Conservation (phyloP, 2,797 vertebrate species). For the Aeoliscus strigatus region DNA sequence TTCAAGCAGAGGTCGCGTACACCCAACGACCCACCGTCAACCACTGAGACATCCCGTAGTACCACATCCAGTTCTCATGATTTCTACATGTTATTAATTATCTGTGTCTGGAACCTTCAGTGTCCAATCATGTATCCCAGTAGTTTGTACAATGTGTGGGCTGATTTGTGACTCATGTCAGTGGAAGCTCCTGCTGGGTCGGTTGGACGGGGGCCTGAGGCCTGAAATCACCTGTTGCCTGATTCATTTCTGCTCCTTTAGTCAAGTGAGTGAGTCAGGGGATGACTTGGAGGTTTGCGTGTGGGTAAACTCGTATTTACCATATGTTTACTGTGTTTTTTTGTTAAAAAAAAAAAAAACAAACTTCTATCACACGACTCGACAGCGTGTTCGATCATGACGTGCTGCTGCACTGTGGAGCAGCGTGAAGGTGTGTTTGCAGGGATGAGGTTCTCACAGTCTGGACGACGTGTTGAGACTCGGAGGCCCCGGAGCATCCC, state of each 20-base stretch:
- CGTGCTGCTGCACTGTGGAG: conserved; percentile 20
- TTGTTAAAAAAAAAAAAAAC: no score
- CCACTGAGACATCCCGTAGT: background rate
- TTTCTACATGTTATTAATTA: no score
- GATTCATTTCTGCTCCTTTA: conserved; percentile 21
- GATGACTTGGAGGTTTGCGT: conserved; percentile 34
- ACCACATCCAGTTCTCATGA: no score
- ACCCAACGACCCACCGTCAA: conserved; percentile 12
- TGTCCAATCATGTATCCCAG: no score
- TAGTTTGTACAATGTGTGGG: no score
- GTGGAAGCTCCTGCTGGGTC: conserved; percentile 23
- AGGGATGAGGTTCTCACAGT: conserved; percentile 75
- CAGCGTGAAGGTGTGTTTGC: conserved; percentile 56
- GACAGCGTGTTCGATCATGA: conserved; percentile 20
- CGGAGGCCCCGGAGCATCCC: conserved; percentile 66
- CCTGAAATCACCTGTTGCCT: conserved; percentile 38
- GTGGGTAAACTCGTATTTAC: no score
- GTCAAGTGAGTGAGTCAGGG: conserved; percentile 35
- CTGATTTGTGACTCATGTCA: conserved; percentile 27
- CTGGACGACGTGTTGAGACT: conserved; percentile 65
- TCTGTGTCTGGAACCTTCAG: no score
- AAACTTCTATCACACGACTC: conserved; percentile 25
- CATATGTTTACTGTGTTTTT: no score
- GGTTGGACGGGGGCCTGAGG: conserved; percentile 31
- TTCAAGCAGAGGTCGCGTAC: conserved; percentile 31